Base-by-base conservation (phyloP, 2,797 vertebrate species). In the Takifugu rubripes region DNA sequence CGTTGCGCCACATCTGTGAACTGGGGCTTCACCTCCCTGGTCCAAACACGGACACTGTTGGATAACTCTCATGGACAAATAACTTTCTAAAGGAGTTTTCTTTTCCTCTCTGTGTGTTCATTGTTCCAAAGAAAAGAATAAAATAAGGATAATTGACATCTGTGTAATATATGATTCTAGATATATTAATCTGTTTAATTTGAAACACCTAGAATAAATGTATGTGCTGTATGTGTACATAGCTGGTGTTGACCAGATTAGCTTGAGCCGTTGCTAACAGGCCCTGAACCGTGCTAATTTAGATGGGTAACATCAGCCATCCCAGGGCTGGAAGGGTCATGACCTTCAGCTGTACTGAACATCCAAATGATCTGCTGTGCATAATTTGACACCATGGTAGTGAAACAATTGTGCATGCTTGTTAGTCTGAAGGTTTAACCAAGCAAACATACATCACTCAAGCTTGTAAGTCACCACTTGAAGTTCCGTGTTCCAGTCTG, bases 1-100 rank as follows among this genome's bases (percentile, higher is more conserved):
- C 82, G 83, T 87, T 84, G 89, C 91, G 91, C 92, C 90, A 87
- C 64, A 61, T 87, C 83, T 72, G 75, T 80, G 72, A 21, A 3
- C 44, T 1, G 59, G 61, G 68, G 60, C 60, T 40, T 63, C 64
- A 63, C 70, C 16, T 45, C 64, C 88, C 89, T 74, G 74, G 83
- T 81, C 88, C 40, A 51, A 84, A 84, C 89, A 83, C 68, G 83
- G 82, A 88, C 79, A 71, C 82, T 72, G 86, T 88, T 84, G 87
- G 81, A 85, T 81, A 88, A 78, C 68, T 80, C 72, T 87, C 74
- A 83, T 79, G 75, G 85, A 91, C 75, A 87, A 87, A 72, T 56
- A 64, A 79, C 82, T 88, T 89, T 82, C 72, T 87, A 26, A 46
- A 46, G 44, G 8, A 7, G 17, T 46, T 85, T 85, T 11, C 68